These are phyloP conservation scores for Anguilla obscura DNA, from an alignment of 2,797 vertebrate species.

Conservation along the genomic window DNA sequence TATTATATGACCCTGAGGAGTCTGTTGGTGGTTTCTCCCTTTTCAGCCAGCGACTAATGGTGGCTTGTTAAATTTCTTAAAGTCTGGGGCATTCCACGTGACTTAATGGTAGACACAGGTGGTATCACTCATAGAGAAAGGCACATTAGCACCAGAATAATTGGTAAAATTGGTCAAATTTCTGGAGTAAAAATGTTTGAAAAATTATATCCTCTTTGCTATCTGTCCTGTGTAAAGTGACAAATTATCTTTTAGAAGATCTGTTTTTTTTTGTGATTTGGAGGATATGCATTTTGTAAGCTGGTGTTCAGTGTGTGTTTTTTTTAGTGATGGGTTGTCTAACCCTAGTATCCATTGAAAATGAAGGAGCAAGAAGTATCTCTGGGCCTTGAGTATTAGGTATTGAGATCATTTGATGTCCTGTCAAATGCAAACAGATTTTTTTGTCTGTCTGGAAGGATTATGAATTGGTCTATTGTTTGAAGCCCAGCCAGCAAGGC, in stretches of 20 bases:
- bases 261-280: neutral
- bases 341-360: neutral
- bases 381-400: no score
- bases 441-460: neutral
- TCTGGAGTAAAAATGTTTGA: neutral
- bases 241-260: neutral
- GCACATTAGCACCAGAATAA: neutral
- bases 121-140: neutral
- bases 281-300: neutral
- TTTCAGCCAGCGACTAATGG: neutral
- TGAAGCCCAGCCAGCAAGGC: neutral
- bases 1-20: neutral
- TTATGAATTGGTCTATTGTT: neutral
- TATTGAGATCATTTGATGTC: neutral
- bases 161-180: neutral
- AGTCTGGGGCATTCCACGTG: neutral
- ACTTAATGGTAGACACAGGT: neutral
- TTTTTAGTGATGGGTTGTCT: neutral
- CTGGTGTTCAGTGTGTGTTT: neutral
- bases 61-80: neutral
- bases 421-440: neutral
- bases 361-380: neutral
- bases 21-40: neutral
- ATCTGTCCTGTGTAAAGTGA: neutral
- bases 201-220: neutral